These are phyloP conservation scores for Drosophila yakuba DNA, from an alignment of 1,140 invertebrate genomes.

Conservation along the genomic window DNA sequence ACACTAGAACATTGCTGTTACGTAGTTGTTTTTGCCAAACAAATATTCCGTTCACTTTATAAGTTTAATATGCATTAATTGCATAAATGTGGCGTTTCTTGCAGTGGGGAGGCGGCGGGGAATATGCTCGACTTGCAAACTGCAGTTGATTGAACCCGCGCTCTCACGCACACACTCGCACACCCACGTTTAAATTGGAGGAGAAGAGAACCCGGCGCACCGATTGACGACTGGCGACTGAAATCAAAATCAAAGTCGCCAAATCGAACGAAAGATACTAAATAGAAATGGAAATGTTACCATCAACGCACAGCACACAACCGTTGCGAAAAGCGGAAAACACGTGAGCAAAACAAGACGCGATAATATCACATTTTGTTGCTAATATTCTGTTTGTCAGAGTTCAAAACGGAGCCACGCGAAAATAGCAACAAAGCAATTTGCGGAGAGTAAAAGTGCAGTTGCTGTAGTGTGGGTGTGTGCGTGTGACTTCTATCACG, in stretches of 20 bases:
- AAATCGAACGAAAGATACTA: constrained; percentile 44
- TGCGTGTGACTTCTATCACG: constrained; percentile 50
- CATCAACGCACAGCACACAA: constrained; percentile 8
- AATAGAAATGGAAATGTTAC: constrained; percentile 12
- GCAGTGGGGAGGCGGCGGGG: constrained; percentile 7
- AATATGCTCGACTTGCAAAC: constrained; percentile 36
- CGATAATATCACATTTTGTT: constrained; percentile 47
- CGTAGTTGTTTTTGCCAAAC: constrained; percentile 80
- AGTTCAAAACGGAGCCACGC: constrained; percentile 43
- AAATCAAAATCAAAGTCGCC: constrained; percentile 79
- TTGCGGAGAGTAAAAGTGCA: constrained; percentile 55
- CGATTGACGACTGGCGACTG: constrained; percentile 65
- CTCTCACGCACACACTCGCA: constrained; percentile 19
- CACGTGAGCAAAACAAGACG: constrained; percentile 18
- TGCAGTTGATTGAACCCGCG: constrained; percentile 74
- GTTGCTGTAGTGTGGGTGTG: constrained; percentile 3
- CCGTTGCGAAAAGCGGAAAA: constrained; percentile 20
- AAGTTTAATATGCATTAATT: constrained; percentile 45
- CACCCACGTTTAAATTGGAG: constrained; percentile 9
- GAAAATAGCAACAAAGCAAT: constrained; percentile 57
- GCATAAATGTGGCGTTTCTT: constrained; percentile 47
- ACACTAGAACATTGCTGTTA: constrained; percentile 52
- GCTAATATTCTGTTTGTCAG: constrained; percentile 22
- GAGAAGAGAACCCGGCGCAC: constrained; percentile 39
- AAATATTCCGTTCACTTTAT: constrained; percentile 37